A percentile compares a stretch with the other conserved stretches of the same genome.
Conservation (phyloP, 2,113 vertebrate genomes). For the Odocoileus virginianus region DNA sequence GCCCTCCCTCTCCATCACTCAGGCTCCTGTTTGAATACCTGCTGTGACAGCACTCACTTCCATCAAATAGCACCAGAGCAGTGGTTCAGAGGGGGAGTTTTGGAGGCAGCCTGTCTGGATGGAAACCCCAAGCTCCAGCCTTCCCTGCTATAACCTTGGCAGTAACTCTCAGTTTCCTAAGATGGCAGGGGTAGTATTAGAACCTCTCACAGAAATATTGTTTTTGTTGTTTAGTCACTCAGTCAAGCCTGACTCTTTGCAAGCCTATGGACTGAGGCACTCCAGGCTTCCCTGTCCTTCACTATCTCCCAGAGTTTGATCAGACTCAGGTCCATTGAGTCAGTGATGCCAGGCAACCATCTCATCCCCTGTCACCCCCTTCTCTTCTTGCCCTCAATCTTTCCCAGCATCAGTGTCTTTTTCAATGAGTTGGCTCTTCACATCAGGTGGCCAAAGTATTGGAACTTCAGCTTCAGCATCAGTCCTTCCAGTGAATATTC, state of each 20-base stretch:
- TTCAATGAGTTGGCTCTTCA: background rate
- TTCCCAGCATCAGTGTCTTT: background rate
- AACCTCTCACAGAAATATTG: background rate
- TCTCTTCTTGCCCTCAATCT: background rate
- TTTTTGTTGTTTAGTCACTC: background rate
- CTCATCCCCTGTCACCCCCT: background rate
- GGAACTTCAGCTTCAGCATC: background rate
- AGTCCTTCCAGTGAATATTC: background rate
- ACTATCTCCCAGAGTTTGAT: background rate
- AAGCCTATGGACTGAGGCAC: background rate
- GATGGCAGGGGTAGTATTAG: background rate
- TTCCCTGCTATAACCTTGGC: background rate
- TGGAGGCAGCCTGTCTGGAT: background rate
- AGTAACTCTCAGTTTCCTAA: background rate
- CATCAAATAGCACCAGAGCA: background rate
- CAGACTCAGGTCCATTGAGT: background rate
- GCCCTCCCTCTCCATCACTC: background rate
- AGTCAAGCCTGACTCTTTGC: accelerated
- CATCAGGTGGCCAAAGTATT: background rate
- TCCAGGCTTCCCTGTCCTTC: background rate
- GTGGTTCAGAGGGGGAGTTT: background rate
- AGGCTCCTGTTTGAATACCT: background rate
- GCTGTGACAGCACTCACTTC: background rate
- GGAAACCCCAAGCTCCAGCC: background rate
- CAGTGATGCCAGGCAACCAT: background rate